These are phyloP conservation scores for Stomorhina lunata DNA, from an alignment of 2,888 invertebrate genomes.

Conservation along the genomic window DNA sequence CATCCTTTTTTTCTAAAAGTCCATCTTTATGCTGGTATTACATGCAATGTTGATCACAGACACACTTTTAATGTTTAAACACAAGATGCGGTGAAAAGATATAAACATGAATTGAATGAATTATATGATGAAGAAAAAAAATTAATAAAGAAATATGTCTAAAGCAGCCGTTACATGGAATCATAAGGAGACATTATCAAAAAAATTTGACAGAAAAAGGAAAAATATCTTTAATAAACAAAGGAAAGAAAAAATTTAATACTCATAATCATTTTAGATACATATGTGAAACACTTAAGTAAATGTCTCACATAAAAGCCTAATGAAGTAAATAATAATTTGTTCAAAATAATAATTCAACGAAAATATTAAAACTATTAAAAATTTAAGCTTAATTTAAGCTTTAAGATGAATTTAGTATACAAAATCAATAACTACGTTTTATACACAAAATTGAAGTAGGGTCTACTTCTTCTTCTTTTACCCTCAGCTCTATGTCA, in stretches of 20 bases:
- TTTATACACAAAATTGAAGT: background rate
- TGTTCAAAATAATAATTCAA: background rate
- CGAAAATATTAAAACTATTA: background rate
- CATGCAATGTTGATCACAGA: background rate
- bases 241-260: background rate
- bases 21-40: background rate
- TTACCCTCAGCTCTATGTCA: background rate
- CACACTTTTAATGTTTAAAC: background rate
- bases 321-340: background rate
- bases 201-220: background rate
- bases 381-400: background rate
- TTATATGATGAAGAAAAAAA: background rate
- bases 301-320: too few relatives aligned
- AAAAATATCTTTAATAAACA: background rate
- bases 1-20: background rate
- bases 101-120: constrained; percentile 25
- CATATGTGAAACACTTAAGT: background rate
- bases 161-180: background rate
- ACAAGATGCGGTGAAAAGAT: background rate
- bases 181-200: background rate
- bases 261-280: too few relatives aligned
- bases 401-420: background rate
- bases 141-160: background rate
- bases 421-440: background rate
- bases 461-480: background rate